Evolutionary conservation across 2,888 invertebrate genomes (phyloP).

Genomic region (Tholera decimalis): DNA sequence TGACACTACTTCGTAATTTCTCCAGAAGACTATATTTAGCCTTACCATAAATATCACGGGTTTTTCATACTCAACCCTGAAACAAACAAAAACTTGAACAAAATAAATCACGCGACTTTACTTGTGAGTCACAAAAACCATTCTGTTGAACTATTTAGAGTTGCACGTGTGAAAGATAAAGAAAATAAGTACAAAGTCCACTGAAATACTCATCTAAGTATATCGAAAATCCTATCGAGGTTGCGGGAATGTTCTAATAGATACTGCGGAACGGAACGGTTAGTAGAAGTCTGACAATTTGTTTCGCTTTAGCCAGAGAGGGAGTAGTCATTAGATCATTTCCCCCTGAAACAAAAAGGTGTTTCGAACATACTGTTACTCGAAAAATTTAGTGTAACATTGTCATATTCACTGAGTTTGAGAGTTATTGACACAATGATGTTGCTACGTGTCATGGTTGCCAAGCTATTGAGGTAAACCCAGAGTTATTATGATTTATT

Average conservation of each 20-base stretch:
- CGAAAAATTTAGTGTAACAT: not conserved
- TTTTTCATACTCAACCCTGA: not conserved
- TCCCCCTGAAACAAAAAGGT: too few species aligned
- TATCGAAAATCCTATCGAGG: slow-evolving; percentile 1
- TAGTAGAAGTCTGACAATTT: too few species aligned
- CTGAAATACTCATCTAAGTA: slow-evolving; percentile 6
- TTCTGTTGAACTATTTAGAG: slow-evolving; percentile 26
- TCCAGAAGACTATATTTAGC: not conserved
- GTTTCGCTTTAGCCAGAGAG: too few species aligned
- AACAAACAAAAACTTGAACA: slow-evolving; percentile 19
- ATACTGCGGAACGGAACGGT: too few species aligned
- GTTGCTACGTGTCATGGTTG: not conserved
- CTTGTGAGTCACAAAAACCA: slow-evolving; percentile 25
- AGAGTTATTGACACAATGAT: slow-evolving; percentile 1
- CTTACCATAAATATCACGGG: not conserved
- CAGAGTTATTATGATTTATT: too few species aligned
- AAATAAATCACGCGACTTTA: slow-evolving; percentile 28
- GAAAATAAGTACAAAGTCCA: slow-evolving; percentile 11
- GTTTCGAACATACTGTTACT: slow-evolving; percentile 4
- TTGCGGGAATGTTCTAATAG: too few species aligned
- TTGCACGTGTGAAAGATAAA: slow-evolving; percentile 30
- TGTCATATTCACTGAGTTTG: not conserved
- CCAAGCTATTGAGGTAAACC: not conserved
- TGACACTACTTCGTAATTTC: not conserved
- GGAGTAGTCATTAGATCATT: too few species aligned